Base-by-base conservation (phyloP, 2,888 invertebrate genomes). In the Lysandra bellargus region DNA sequence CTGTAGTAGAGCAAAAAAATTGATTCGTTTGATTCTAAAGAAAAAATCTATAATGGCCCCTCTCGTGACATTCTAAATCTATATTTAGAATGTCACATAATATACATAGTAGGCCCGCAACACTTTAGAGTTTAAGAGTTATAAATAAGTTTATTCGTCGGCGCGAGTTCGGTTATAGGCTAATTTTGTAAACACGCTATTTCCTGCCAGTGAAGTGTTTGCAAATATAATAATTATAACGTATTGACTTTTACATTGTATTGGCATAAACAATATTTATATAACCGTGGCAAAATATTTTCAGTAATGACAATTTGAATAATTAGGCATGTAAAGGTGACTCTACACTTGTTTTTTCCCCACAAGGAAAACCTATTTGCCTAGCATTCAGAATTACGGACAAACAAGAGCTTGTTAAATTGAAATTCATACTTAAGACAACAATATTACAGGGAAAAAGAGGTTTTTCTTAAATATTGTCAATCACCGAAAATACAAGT, bases 111-210 rank as follows among this genome's bases (percentile, higher is more conserved):
- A 57, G 17, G 2, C 57, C 30, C 30, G 80, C 75, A 80, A 79
- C 79, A 80, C 44, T 76, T 78, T 57, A 33, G 57, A 80, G 37
- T 76, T 78, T 57, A 33, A 49, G 57, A 57, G 57, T 57, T 57
- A 80, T 74, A 80, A 79, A 79, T 80, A 81, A 61, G 69, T 73
- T 78, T 79, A 80, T 79, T 80, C 78, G 78, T 76, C 57, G 79
- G 69, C 37, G 60, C 75, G 37, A 12, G 73, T 79, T 60, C 57
- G 37, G 60, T 57, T 73, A 80, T 80, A 40, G 72, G 49, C 80
- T 82, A 80, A 79, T 81, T 81, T 81, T 81, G 82, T 83, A 84
- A 84, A 83, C 84, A 84, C 81, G 78, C 79, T 81, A 81, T 82
- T 84, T 85, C 84, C 85, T 82, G 82, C 61, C 80, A 80, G 79